A percentile compares a stretch with the other conserved stretches of the same genome.
These are phyloP conservation scores for Eristalis intricaria DNA, from an alignment of 2,888 invertebrate genomes.

Conservation along the genomic window DNA sequence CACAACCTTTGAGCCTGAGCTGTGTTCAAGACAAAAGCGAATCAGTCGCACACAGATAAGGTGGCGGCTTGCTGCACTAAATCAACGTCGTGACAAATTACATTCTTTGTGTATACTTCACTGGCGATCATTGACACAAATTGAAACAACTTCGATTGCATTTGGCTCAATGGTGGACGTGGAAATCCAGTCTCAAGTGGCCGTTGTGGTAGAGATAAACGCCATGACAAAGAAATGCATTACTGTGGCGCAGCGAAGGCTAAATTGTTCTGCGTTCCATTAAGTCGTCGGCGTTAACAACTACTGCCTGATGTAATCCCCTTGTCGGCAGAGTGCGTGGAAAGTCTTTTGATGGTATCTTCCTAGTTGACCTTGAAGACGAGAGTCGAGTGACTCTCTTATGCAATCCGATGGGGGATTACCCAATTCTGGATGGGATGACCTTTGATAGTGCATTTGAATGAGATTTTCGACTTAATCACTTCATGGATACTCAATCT, in stretches of 20 bases:
- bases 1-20: neutral
- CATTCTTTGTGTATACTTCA: slow-evolving; percentile 20
- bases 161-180: neutral
- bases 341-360: slow-evolving; percentile 2
- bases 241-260: too few species aligned
- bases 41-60: slow-evolving; percentile 3
- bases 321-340: too few species aligned
- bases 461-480: neutral
- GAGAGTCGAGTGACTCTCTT: slow-evolving; percentile 22
- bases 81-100: slow-evolving; percentile 45
- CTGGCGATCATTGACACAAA: slow-evolving; percentile 62
- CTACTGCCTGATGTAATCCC: slow-evolving; percentile 9
- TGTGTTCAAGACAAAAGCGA: slow-evolving; percentile 12
- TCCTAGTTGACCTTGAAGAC: too few species aligned
- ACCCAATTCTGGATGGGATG: slow-evolving; percentile 34
- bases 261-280: too few species aligned
- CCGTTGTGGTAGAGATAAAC: too few species aligned
- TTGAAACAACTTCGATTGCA: slow-evolving; percentile 37
- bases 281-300: too few species aligned
- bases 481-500: slow-evolving; percentile 33
- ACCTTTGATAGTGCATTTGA: slow-evolving; percentile 21
- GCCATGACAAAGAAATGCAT: too few species aligned
- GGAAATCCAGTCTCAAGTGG: slow-evolving; percentile 19
- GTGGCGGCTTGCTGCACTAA: slow-evolving; percentile 4
- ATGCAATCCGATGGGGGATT: slow-evolving; percentile 19